A percentile compares a stretch with the other conserved stretches of the same genome.
phyloP scores from a whole-genome alignment of 2,113 vertebrate genomes.

The Cyphomyrus discorhynchus region DNA sequence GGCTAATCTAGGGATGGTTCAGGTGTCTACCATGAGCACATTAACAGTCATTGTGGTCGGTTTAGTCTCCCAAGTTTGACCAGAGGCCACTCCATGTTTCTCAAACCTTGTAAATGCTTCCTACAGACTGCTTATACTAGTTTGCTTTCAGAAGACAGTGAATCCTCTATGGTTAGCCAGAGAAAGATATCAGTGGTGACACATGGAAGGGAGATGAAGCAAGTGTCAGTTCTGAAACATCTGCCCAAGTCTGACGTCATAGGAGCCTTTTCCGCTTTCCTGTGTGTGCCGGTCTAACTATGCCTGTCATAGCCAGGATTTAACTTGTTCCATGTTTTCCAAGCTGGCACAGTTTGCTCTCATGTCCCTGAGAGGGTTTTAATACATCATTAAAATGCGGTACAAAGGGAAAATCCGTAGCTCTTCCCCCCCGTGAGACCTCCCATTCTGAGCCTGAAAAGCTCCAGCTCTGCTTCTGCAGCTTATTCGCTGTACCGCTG shows the following conservation, averaged over 20 bases:
- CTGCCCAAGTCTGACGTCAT: background rate
- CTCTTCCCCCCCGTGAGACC: background rate
- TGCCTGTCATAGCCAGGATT: background rate
- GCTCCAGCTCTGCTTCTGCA: background rate
- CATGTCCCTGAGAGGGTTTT: background rate
- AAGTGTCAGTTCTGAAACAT: background rate
- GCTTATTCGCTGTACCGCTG: background rate
- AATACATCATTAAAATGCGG: background rate
- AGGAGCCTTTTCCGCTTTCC: background rate
- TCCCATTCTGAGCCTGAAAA: background rate
- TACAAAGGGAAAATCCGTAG: background rate
- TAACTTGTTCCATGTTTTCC: background rate
- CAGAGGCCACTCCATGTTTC: background rate
- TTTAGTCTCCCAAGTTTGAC: background rate
- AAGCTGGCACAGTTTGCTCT: background rate
- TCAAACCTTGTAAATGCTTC: background rate
- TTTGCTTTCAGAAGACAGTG: background rate
- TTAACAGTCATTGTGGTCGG: background rate
- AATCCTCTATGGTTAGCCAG: background rate
- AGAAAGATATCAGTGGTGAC: background rate
- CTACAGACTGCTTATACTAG: background rate
- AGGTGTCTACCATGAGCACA: background rate
- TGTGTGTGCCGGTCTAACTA: background rate
- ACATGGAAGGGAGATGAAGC: background rate
- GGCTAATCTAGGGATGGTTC: background rate